Base-by-base conservation (phyloP, 2,797 vertebrate species). In the Fistularia tabacaria region DNA sequence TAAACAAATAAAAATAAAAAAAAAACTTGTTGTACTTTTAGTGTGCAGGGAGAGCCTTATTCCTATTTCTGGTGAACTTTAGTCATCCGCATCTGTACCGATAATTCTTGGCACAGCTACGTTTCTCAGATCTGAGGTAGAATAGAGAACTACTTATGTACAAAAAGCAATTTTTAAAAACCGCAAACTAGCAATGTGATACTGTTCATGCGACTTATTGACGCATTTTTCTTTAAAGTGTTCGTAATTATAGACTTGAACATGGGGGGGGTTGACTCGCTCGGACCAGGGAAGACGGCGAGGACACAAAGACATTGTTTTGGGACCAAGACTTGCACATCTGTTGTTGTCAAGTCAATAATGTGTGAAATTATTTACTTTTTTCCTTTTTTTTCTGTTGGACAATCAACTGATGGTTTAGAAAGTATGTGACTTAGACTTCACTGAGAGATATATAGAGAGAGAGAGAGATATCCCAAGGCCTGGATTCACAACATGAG, bases 141-240 rank as follows among this genome's bases (percentile, higher is more conserved):
- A 80, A 44, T 52, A 36, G 69, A 81, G 60, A 73, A 51, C 74
- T 72, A 40, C 25, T 72, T 54, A 79, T 80, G 79, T 85, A 83
- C 62, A 74, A 85, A 73, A 87, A 88, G 85, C 84, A 84, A 87
- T 87, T 25, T 25, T 25, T 65, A 66, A 78, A 62, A 79, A 73
- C 46, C 58, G 58, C 55, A 69, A 72, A 78, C 57, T 70, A 80
- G 79, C 81, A 81, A 82, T 77, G 79, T 79, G 39, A 70, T 62
- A 63, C 39, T 64, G 10, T 40, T 40, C 39, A 40, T 71, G 62
- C 77, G 59, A 80, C 68, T 76, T 73, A 65, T 76, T 49, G 41
- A 64, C 49, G 42, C 51, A 49, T 68, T 80, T 65, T 40, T 59
- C 74, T 59, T 71, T 84, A 25, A 52, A 59, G 51, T 80, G 62